Evolutionary conservation across 2,797 vertebrate species (phyloP).

Genomic region (Delichon dasypus): DNA sequence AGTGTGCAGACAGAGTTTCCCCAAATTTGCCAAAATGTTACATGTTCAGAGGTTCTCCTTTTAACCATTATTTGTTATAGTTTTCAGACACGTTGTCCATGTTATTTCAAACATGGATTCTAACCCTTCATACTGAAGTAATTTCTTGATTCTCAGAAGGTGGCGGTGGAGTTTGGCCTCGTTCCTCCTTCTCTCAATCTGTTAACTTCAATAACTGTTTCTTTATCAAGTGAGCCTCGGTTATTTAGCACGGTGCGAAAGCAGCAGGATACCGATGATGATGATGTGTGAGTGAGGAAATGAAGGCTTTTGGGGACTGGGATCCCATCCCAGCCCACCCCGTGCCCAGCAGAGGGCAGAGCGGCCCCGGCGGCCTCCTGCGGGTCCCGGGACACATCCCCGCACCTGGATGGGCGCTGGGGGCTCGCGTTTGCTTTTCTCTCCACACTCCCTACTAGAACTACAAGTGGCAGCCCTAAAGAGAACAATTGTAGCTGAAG

Average conservation of each 20-base stretch:
- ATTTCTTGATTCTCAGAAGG: background rate
- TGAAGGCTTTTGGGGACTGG: rapidly evolving
- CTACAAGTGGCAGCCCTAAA: background rate
- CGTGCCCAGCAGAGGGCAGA: background rate
- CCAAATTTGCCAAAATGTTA: background rate
- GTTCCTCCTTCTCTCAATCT: background rate
- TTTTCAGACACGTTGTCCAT: background rate
- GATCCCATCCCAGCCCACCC: too few relatives aligned
- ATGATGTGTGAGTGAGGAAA: background rate
- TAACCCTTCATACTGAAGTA: background rate
- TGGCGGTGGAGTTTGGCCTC: rapidly evolving
- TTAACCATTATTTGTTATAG: background rate
- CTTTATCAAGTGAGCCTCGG: background rate
- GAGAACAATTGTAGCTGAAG: background rate
- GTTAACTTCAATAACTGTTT: background rate
- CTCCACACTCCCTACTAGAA: rapidly evolving
- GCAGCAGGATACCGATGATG: background rate
- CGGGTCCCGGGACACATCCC: background rate
- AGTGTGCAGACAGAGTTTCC: background rate
- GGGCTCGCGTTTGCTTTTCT: rapidly evolving
- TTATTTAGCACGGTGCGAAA: background rate
- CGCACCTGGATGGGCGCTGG: rapidly evolving
- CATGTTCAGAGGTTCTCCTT: background rate
- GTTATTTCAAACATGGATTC: background rate
- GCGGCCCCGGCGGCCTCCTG: background rate